Conservation (phyloP, 2,888 invertebrate genomes). For the Cerceris rybyensis region DNA sequence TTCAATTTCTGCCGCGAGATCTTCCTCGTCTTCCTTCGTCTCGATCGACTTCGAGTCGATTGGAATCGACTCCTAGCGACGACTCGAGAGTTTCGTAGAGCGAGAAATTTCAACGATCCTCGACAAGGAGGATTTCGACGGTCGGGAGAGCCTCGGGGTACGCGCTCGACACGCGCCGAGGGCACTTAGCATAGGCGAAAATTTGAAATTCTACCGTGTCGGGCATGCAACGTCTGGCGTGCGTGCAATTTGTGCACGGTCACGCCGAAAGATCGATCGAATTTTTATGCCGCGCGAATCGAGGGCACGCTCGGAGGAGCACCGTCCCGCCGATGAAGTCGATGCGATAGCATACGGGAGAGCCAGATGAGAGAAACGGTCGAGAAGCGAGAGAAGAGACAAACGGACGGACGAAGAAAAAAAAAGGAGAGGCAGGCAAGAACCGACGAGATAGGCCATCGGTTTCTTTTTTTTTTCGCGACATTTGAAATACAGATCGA, state of each 20-base stretch:
- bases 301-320: constrained; percentile 40
- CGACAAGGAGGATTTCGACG: no score
- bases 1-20: no score
- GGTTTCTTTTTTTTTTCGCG: constrained; percentile 8
- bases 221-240: constrained; percentile 21
- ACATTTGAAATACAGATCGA: constrained; percentile 59
- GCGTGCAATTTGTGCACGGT: constrained; percentile 55
- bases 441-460: constrained; percentile 35
- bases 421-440: constrained; percentile 9
- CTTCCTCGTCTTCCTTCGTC: no score
- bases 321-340: constrained; percentile 18
- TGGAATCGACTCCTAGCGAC: no score
- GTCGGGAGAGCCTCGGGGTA: not conserved
- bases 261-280: constrained; percentile 51
- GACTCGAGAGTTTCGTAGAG: no score
- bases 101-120: no score
- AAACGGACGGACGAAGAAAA: not conserved
- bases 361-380: not conserved
- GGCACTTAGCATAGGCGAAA: constrained; percentile 9
- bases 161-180: not conserved
- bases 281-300: constrained; percentile 53
- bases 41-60: no score
- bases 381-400: not conserved
- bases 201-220: constrained; percentile 56
- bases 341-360: constrained; percentile 28